Percentiles rank a stretch among this genome's conserved stretches.
phyloP scores from a whole-genome alignment of 1,140 invertebrate genomes.

The Vanessa tameamea region DNA sequence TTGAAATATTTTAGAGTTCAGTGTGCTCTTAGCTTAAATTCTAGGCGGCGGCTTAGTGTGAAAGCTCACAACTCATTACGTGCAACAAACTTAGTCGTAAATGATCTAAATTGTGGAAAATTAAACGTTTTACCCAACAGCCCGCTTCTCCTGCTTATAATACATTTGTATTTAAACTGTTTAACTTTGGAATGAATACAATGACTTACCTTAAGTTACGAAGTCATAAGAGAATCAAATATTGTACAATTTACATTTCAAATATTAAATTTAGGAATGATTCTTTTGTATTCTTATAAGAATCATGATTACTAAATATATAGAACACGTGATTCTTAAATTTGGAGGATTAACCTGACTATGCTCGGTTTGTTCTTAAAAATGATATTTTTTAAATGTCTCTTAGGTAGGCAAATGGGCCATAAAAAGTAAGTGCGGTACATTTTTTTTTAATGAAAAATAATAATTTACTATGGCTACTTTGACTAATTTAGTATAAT shows the following conservation, averaged over 20 bases:
- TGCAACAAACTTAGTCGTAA: conserved; percentile 18
- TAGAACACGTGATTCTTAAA: too few species aligned
- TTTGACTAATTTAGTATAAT: too few species aligned
- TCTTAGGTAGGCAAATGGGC: too few species aligned
- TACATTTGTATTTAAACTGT: background rate
- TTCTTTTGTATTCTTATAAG: background rate
- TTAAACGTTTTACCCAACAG: background rate
- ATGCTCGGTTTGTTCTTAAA: too few species aligned
- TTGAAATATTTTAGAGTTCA: background rate
- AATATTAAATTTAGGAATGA: background rate
- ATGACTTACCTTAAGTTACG: background rate
- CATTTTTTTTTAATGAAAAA: too few species aligned
- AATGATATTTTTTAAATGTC: too few species aligned
- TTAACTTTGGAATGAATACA: background rate
- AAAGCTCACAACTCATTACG: conserved; percentile 15
- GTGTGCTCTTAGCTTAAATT: conserved; percentile 4
- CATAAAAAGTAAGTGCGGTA: too few species aligned
- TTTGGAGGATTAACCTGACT: too few species aligned
- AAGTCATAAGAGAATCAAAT: background rate
- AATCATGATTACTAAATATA: too few species aligned
- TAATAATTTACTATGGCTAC: too few species aligned
- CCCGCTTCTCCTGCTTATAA: background rate
- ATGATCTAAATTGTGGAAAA: conserved; percentile 11
- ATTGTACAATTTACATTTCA: background rate
- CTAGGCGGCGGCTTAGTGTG: conserved; percentile 11